Evolutionary conservation across 1,140 invertebrate species (phyloP), one percentile per base, ranked within the genome.

Genomic region (Galendromus occidentalis): DNA sequence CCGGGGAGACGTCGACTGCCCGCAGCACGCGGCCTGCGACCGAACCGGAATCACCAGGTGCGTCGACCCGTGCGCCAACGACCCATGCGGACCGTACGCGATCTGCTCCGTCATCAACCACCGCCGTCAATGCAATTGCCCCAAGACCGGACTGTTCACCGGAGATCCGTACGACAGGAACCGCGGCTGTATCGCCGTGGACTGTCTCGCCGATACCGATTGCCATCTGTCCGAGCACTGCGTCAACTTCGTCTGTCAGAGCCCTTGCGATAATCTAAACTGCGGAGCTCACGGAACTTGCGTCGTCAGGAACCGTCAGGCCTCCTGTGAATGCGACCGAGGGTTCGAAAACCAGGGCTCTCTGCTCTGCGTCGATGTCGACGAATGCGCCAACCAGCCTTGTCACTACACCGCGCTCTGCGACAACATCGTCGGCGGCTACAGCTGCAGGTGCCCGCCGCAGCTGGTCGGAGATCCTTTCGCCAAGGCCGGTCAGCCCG

Each of bases 401-500:
- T 73, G 71, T 66, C 70, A 71, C 63, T 18, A 66, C 12, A 44
- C 66, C 7, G 71, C 71, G 6, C 41, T 69, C 0, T 71, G 88
- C 72, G 76, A 83, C 69, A 91, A 91, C 71, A 82, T 79, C 14
- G 81, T 82, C 2, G 88, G 88, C 44, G 84, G 84, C 7, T 91
- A 81, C 71, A 75, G 73, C 17, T 92, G 88, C 69, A 75, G 77
- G 33, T 75, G 74, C 64, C 72, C 71, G 9, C 20, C 69, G n/a
- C 83, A 83, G 45, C 82, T 82, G 70, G 79, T 87, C 1, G 87
- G 87, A 28, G 86, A 90, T 76, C 84, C 86, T 7, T 81, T 82
- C 20, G 51, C 51, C 25, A 59, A 59, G 20, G 25, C 51, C 9
- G 65, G 66, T 12, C 66, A 71, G 65, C 71, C 70, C 39, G 71